phyloP scores from a whole-genome alignment of 2,888 invertebrate species.

The Baccha elongata region DNA sequence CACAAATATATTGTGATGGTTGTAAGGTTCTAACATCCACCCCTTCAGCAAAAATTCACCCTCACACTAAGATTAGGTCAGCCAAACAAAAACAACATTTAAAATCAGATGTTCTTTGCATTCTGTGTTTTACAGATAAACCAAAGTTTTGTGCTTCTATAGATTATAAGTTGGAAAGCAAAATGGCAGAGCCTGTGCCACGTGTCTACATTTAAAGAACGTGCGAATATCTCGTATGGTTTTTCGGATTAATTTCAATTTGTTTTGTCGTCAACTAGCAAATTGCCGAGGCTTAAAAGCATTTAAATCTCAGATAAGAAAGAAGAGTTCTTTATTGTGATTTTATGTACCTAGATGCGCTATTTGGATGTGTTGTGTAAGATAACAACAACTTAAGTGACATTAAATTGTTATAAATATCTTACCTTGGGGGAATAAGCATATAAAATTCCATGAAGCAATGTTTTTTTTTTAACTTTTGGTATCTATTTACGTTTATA shows the following conservation, averaged over 20 bases:
- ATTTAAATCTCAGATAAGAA: conserved; percentile 56
- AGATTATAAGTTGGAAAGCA: conserved; percentile 30
- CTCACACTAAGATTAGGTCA: conserved; percentile 42
- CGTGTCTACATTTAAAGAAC: conserved; percentile 72
- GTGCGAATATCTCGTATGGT: conserved; percentile 77
- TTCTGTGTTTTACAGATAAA: conserved; percentile 13
- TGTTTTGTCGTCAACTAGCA: conserved; percentile 66
- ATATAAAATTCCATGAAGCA: too few relatives aligned
- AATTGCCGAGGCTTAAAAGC: conserved; percentile 41
- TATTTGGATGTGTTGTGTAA: not conserved
- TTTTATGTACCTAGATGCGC: not conserved
- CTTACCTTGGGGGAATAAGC: too few relatives aligned
- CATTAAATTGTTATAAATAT: not conserved
- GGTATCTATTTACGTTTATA: too few relatives aligned
- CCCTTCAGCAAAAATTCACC: conserved; percentile 46
- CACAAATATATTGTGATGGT: conserved; percentile 32
- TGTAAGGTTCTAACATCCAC: conserved; percentile 30
- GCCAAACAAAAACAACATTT: conserved; percentile 47
- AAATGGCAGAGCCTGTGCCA: conserved; percentile 68
- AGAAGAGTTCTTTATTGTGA: conserved; percentile 23
- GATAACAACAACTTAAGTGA: conserved; percentile 29
- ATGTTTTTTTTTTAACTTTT: too few relatives aligned
- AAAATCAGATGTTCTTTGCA: conserved; percentile 46
- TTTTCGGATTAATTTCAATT: conserved; percentile 80
- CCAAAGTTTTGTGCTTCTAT: conserved; percentile 29